Base-by-base conservation (phyloP, 2,797 vertebrate species). In the Pseudopleuronectes americanus region DNA sequence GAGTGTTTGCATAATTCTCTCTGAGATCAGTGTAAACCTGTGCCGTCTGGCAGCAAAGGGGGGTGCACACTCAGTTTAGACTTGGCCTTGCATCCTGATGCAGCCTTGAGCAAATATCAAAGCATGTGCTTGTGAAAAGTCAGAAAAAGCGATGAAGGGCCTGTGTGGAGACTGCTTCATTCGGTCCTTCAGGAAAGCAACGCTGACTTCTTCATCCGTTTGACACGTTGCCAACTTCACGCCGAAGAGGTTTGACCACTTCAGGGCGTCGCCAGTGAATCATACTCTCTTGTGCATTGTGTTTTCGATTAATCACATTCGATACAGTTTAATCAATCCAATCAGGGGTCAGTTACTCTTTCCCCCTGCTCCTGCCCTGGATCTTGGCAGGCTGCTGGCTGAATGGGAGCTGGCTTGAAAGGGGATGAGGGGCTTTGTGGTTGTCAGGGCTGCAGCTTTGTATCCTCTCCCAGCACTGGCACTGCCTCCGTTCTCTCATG, bases 241-340 rank as follows among this genome's bases (percentile, higher is more conserved):
- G 64, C 54, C 54, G 67, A 83, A 74, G 80, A 84, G 71, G 61
- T 63, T 60, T 64, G 28, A 3, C 1, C 10, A 74, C 77, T 89
- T 61, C 16, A n/a, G 61, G 71, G 69, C 57, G 62, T 74, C n/a
- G 12, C 62, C 33, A 79, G 68, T 71, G 38, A 69, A 78, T 19
- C 48, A 77, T 41, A 72, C 72, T 41, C 64, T 76, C 68, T 57
- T 87, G 47, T 70, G 43, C n/a, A n/a, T n/a, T n/a, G 31, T 71
- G 71, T 80, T 87, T 89, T 80, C 71, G 76, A 84, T 88, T 68
- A 85, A 86, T 89, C 76, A 87, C 78, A 71, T 85, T 81, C 71
- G 71, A 8, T 81, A 64, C 51, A n/a, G 41, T 74, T 74, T 67
- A 86, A 90, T 92, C 82, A 86, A 64, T 89, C 64, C 79, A 79